These are phyloP conservation scores for Thomomys bottae DNA, from an alignment of 2,113 vertebrate species.

Conservation along the genomic window DNA sequence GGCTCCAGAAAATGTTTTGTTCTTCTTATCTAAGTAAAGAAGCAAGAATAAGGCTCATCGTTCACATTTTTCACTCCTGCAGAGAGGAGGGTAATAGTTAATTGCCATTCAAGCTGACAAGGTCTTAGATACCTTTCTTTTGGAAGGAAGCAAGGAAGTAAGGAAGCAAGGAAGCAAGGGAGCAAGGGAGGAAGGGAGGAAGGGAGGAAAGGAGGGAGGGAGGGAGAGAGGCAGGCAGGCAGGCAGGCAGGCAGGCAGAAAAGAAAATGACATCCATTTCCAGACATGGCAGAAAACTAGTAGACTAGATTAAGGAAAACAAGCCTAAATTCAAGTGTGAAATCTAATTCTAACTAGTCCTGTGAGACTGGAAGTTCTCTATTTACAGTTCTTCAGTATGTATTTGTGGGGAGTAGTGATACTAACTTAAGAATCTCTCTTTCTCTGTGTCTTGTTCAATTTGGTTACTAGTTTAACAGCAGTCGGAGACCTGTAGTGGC, in stretches of 20 bases:
- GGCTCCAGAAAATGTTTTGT: too few relatives aligned
- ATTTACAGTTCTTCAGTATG: not conserved
- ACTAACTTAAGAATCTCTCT: not conserved
- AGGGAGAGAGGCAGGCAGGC: too few relatives aligned
- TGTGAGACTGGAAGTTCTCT: not conserved
- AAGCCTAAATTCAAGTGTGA: conserved; percentile 34
- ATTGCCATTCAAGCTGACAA: conserved; percentile 5
- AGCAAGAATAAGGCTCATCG: not conserved
- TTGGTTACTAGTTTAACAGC: not conserved
- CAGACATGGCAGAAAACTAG: not conserved
- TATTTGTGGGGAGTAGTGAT: not conserved
- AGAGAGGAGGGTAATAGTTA: not conserved
- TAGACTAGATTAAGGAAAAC: not conserved
- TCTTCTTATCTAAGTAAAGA: not conserved
- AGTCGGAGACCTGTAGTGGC: not conserved
- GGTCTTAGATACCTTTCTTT: not conserved
- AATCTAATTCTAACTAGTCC: not conserved
- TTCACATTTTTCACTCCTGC: not conserved
- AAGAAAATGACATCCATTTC: not conserved
- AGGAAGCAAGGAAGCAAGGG: too few relatives aligned
- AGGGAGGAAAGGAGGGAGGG: too few relatives aligned
- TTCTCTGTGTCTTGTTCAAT: not conserved
- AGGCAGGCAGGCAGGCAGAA: too few relatives aligned
- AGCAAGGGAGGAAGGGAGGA: too few relatives aligned
- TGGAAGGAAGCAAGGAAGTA: not conserved